Evolutionary conservation across 2,797 vertebrate genomes (phyloP).

Genomic region (Hyperoplus lanceolatus): DNA sequence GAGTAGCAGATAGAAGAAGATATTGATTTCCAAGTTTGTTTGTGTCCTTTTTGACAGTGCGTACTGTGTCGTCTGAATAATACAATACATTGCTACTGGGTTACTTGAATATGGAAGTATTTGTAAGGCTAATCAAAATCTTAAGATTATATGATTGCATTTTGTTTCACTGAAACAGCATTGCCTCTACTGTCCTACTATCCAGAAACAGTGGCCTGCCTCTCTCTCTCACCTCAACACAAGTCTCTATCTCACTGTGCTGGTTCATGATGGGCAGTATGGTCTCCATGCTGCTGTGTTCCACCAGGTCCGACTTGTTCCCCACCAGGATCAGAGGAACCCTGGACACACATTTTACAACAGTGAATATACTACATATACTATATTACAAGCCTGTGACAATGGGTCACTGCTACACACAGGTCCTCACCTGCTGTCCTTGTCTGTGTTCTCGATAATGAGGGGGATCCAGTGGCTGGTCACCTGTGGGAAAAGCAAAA

Average conservation of each 20-base stretch:
- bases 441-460: slow-evolving; percentile 97
- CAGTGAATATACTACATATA: not conserved
- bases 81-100: not conserved
- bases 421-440: slow-evolving; percentile 93
- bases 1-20: not conserved
- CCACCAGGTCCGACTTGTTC: slow-evolving; percentile 97
- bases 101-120: not conserved
- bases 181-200: not conserved
- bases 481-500: slow-evolving; percentile 82
- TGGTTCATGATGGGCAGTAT: slow-evolving; percentile 98
- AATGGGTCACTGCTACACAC: slow-evolving; percentile 15
- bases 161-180: not conserved
- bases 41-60: not conserved
- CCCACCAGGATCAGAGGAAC: slow-evolving; percentile 97
- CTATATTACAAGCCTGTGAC: too few relatives aligned
- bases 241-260: slow-evolving; percentile 96
- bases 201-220: not conserved
- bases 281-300: slow-evolving; percentile 98
- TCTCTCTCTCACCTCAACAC: slow-evolving; percentile 91
- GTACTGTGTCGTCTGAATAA: slow-evolving; percentile 3
- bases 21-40: slow-evolving; percentile 25
- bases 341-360: slow-evolving; percentile 73
- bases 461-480: slow-evolving; percentile 98
- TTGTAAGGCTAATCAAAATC: not conserved
- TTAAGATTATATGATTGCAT: not conserved